Conservation (phyloP, 2,113 vertebrate genomes). For the Rafetus swinhoei region DNA sequence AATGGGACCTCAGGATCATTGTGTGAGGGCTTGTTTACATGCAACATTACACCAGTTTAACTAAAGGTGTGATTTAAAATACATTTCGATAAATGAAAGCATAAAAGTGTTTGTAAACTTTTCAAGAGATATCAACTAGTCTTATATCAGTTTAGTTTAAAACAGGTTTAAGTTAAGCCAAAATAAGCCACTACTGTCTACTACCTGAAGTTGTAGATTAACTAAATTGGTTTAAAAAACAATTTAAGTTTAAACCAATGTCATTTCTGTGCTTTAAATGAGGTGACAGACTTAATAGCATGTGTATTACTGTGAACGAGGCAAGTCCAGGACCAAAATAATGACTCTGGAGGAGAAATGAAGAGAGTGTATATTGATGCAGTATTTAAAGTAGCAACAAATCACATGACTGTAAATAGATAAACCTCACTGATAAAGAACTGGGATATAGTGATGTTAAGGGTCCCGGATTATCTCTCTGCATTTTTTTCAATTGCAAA, state of each 20-base stretch:
- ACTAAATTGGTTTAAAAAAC: slow-evolving; percentile 27
- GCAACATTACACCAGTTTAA: slow-evolving; percentile 38
- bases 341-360: not conserved
- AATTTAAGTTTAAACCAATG: slow-evolving; percentile 11
- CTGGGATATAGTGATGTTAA: not conserved
- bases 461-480: not conserved
- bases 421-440: not conserved
- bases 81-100: slow-evolving; percentile 44
- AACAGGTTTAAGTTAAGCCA: slow-evolving; percentile 43
- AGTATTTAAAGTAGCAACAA: not conserved
- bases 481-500: not conserved
- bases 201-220: slow-evolving; percentile 9
- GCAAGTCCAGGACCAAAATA: not conserved
- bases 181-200: slow-evolving; percentile 31
- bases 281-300: not conserved
- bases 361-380: not conserved
- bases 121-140: slow-evolving; percentile 48
- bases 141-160: slow-evolving; percentile 48
- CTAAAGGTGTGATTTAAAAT: slow-evolving; percentile 42
- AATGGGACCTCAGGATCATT: slow-evolving; percentile 53
- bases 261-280: not conserved
- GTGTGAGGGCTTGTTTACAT: slow-evolving; percentile 55
- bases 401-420: not conserved
- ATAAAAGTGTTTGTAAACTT: slow-evolving; percentile 36
- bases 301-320: not conserved